Evolutionary conservation across 2,113 vertebrate species (phyloP), one percentile per base, ranked within the genome.

Genomic region (Bothrops jararaca): DNA sequence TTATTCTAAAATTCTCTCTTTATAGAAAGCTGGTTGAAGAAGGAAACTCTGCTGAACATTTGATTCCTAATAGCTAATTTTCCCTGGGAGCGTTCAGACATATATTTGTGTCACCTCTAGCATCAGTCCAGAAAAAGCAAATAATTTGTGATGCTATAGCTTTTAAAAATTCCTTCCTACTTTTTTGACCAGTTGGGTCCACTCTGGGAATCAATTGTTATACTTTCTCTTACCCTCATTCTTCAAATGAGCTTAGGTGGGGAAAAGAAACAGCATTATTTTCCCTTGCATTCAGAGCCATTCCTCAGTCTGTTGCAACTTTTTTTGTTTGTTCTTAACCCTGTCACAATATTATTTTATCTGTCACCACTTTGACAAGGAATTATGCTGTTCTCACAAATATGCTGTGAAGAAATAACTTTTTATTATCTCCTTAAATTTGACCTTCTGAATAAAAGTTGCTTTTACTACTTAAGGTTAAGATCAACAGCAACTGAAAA

Each of bases 381-480:
- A 93, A 57, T 91, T 87, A 42, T 42, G n/a, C 69, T 89, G n/a
- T 88, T 80, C 24, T 52, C 53, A 29, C 45, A 91, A 24, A 60
- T 6, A 52, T n/a, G 42, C 64, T 91, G 45, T 85, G 42, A 80
- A 91, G 12, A 58, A 80, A 50, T 58, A 91, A 42, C 86, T 86
- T 91, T 92, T 85, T 91, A 88, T 93, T 91, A 91, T 88, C 85
- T 53, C 86, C 45, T 93, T 45, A 52, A 24, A 91, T 29, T 34
- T 88, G 53, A 85, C 60, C 42, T 88, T 42, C 53, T 60, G 45
- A 93, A 22, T 89, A 53, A 45, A 20, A 10, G 23, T 42, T 74
- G 15, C 56, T 45, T 90, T 58, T 26, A 86, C 74, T 86, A 50
- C 53, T 90, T 18, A 34, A 89, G 64, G 34, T 90, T 90, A 90